phyloP scores from a whole-genome alignment of 2,888 invertebrate species.

The Chymomyza amoena region DNA sequence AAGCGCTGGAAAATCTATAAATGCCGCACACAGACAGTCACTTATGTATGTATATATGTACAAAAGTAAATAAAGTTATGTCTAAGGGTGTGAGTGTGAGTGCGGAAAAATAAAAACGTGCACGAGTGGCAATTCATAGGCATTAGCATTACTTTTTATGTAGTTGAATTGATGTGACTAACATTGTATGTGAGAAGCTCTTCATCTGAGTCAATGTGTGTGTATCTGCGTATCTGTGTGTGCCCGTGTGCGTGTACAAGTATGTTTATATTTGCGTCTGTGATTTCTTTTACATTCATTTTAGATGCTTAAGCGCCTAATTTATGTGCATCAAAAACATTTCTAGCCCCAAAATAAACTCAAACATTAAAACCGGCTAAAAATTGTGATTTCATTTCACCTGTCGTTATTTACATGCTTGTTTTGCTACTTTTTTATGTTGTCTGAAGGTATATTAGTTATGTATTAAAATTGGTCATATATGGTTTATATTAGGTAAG shows the following conservation, averaged over 20 bases:
- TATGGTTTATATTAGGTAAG: too few species aligned
- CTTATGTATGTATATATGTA: background rate
- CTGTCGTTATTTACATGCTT: background rate
- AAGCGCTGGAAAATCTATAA: conserved; percentile 36
- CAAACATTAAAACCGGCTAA: background rate
- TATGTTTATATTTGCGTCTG: conserved; percentile 12
- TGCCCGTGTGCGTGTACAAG: conserved; percentile 3
- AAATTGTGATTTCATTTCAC: conserved; percentile 2
- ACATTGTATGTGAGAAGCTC: background rate
- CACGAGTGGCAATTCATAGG: conserved; percentile 46
- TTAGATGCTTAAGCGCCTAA: conserved; percentile 10
- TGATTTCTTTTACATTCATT: conserved; percentile 26
- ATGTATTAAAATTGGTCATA: background rate
- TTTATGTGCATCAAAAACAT: conserved; percentile 14
- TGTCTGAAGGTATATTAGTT: background rate
- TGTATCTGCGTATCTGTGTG: conserved; percentile 10
- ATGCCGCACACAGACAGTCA: conserved; percentile 15
- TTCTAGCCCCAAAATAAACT: background rate
- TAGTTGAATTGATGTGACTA: conserved; percentile 44
- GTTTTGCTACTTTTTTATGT: background rate
- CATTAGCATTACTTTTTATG: conserved; percentile 62
- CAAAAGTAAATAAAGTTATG: conserved; percentile 45
- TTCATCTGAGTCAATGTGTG: conserved; percentile 7
- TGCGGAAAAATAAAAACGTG: conserved; percentile 21
- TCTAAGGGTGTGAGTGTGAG: conserved; percentile 14